Conservation (phyloP, 2,888 invertebrate genomes). For the Plusia festucae region DNA sequence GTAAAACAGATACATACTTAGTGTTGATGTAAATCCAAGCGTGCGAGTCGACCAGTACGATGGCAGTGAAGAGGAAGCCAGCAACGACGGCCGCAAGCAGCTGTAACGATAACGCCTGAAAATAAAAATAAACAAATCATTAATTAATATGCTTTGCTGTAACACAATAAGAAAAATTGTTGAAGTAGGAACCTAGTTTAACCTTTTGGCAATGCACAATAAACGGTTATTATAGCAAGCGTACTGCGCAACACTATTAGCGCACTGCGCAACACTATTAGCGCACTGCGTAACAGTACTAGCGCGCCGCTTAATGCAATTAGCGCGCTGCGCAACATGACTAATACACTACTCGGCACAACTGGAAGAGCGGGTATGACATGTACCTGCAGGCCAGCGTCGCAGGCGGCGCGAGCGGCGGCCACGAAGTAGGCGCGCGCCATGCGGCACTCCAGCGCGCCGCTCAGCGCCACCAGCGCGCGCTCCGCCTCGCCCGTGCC, state of each 20-base stretch:
- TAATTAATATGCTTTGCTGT: background rate
- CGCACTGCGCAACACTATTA: slow-evolving; percentile 93
- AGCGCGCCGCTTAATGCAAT: slow-evolving; percentile 91
- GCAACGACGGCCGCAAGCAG: slow-evolving; percentile 95
- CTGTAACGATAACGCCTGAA: slow-evolving; percentile 94
- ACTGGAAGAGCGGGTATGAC: too few species aligned
- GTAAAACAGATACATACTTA: slow-evolving; percentile 90
- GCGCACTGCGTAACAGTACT: slow-evolving; percentile 94
- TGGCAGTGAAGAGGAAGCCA: slow-evolving; percentile 96
- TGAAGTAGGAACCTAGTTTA: too few species aligned
- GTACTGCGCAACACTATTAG: slow-evolving; percentile 55
- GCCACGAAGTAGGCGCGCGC: slow-evolving; percentile 95
- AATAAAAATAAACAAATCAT: slow-evolving; percentile 90
- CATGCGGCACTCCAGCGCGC: slow-evolving; percentile 94
- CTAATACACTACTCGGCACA: background rate
- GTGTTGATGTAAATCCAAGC: slow-evolving; percentile 99
- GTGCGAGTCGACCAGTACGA: slow-evolving; percentile 98
- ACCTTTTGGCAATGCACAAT: too few species aligned
- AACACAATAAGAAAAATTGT: background rate
- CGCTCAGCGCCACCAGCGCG: slow-evolving; percentile 90
- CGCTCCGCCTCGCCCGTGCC: slow-evolving; percentile 94
- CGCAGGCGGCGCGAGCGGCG: slow-evolving; percentile 95
- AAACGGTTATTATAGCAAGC: too few species aligned
- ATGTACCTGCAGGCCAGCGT: slow-evolving; percentile 92
- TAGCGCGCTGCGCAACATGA: slow-evolving; percentile 89